Conservation (phyloP, 2,888 invertebrate genomes). For the Bedellia somnulentella region DNA sequence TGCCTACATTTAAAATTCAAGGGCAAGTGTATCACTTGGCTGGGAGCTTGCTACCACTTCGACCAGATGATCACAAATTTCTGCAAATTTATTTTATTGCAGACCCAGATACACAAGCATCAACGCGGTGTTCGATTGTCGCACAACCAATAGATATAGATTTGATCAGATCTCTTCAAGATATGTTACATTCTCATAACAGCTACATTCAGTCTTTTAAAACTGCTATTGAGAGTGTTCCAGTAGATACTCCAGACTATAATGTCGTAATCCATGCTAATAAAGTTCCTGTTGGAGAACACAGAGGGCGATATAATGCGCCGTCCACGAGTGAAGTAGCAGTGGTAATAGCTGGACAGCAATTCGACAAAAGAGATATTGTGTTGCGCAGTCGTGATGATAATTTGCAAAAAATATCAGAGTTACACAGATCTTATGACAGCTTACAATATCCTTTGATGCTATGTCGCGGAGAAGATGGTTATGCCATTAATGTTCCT, state of each 20-base stretch:
- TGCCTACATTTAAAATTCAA: slow-evolving; percentile 13
- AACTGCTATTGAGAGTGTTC: slow-evolving; percentile 13
- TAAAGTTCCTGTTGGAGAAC: slow-evolving; percentile 13
- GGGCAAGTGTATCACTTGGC: slow-evolving; percentile 12
- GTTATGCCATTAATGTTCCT: slow-evolving; percentile 4
- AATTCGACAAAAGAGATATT: slow-evolving; percentile 15
- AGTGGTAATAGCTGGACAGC: slow-evolving; percentile 13
- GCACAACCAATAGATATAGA: slow-evolving; percentile 12
- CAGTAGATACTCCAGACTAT: slow-evolving; percentile 11
- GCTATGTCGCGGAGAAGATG: slow-evolving; percentile 14
- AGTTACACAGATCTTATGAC: slow-evolving; percentile 15
- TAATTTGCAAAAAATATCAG: slow-evolving; percentile 12
- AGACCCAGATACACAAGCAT: too few relatives aligned
- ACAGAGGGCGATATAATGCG: slow-evolving; percentile 14
- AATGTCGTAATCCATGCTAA: slow-evolving; percentile 13
- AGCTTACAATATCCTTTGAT: slow-evolving; percentile 15
- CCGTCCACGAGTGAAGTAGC: slow-evolving; percentile 15
- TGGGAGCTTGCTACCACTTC: slow-evolving; percentile 11
- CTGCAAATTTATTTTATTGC: slow-evolving; percentile 4
- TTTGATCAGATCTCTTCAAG: slow-evolving; percentile 13
- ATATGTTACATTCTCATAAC: slow-evolving; percentile 14
- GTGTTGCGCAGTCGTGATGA: slow-evolving; percentile 13
- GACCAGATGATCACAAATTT: slow-evolving; percentile 12
- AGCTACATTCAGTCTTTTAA: slow-evolving; percentile 13
- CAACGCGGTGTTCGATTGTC: too few relatives aligned